These are phyloP conservation scores for Athalia cordata DNA, from an alignment of 2,888 invertebrate genomes.

Conservation along the genomic window DNA sequence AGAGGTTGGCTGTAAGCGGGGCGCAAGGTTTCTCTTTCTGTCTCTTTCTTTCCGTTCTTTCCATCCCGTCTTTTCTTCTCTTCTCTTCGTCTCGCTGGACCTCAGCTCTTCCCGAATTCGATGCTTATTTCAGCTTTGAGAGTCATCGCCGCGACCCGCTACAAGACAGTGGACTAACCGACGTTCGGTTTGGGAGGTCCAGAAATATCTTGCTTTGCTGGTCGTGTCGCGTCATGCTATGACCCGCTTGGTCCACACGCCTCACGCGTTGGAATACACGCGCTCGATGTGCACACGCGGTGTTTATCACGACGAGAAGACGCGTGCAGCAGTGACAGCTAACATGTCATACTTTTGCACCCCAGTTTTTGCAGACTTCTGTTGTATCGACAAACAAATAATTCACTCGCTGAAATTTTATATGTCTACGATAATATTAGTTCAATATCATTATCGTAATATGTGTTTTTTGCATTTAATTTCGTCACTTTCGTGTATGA, in stretches of 20 bases:
- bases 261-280: not conserved
- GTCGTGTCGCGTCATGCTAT: not conserved
- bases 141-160: slow-evolving; percentile 15
- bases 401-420: too few species aligned
- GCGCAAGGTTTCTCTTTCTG: slow-evolving; percentile 5
- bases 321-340: not conserved
- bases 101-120: slow-evolving; percentile 19
- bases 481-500: too few species aligned
- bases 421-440: too few species aligned
- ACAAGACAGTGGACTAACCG: not conserved
- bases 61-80: not conserved
- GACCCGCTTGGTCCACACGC: slow-evolving; percentile 7
- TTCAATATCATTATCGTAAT: too few species aligned
- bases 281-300: not conserved
- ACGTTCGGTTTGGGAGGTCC: slow-evolving; percentile 36
- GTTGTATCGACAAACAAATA: too few species aligned
- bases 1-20: slow-evolving; percentile 7
- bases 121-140: slow-evolving; percentile 26
- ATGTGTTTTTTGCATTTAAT: too few species aligned
- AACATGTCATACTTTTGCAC: not conserved
- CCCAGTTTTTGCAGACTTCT: too few species aligned
- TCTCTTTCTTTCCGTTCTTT: not conserved
- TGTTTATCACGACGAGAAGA: not conserved
- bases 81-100: not conserved
- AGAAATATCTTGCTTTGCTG: slow-evolving; percentile 29